These are phyloP conservation scores for Drosophila anceps DNA, from an alignment of 2,888 invertebrate species.

Conservation along the genomic window DNA sequence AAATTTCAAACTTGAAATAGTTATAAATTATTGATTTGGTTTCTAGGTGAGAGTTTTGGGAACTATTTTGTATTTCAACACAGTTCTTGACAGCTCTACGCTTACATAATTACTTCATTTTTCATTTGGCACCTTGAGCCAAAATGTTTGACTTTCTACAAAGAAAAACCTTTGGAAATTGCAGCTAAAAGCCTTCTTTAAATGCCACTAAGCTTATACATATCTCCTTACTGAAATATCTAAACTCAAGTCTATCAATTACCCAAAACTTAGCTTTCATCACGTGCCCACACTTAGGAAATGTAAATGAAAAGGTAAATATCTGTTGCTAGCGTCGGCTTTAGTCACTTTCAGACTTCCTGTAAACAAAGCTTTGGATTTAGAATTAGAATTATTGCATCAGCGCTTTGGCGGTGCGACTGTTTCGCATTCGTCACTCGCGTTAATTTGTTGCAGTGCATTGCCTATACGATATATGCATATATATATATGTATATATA, in stretches of 20 bases:
- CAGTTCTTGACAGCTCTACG: too few relatives aligned
- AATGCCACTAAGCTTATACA: background rate
- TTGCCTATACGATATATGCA: background rate
- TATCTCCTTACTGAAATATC: background rate
- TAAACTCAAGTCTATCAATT: background rate
- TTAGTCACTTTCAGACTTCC: background rate
- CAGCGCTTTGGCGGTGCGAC: constrained; percentile 7
- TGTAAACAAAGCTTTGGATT: background rate
- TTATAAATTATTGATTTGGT: too few relatives aligned
- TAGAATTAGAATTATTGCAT: background rate
- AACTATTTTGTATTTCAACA: too few relatives aligned
- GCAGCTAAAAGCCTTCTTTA: background rate
- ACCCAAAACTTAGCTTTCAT: background rate
- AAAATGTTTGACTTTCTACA: too few relatives aligned
- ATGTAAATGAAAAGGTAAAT: background rate
- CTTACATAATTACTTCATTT: too few relatives aligned
- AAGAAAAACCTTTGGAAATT: background rate
- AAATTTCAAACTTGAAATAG: too few relatives aligned
- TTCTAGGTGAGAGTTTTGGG: too few relatives aligned
- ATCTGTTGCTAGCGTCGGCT: background rate
- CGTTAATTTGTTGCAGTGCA: constrained; percentile 2
- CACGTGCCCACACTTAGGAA: background rate
- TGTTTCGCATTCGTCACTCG: background rate
- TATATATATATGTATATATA: background rate
- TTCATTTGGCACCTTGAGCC: too few relatives aligned